Evolutionary conservation across 2,797 vertebrate genomes (phyloP).

Genomic region (Catharus ustulatus): DNA sequence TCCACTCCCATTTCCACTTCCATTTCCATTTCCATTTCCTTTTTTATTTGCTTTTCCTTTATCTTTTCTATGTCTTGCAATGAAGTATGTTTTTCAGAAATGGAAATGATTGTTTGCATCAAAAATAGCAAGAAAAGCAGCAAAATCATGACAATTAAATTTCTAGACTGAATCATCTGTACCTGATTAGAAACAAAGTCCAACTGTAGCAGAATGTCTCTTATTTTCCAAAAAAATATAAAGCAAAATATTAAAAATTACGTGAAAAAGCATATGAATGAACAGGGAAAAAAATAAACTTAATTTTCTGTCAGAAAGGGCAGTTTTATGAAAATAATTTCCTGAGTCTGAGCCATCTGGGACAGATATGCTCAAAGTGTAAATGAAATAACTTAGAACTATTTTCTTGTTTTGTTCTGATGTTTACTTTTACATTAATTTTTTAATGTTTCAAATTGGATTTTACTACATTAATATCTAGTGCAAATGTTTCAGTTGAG

Average conservation of each 20-base stretch:
- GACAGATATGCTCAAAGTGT: background rate
- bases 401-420: background rate
- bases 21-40: background rate
- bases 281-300: background rate
- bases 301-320: background rate
- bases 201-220: background rate
- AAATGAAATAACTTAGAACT: background rate
- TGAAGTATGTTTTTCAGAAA: background rate
- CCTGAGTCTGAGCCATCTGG: background rate
- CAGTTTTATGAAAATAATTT: background rate
- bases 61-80: background rate
- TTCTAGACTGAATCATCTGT: background rate
- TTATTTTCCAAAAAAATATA: background rate
- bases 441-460: background rate
- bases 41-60: background rate
- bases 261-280: background rate
- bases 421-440: background rate
- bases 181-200: background rate
- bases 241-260: background rate
- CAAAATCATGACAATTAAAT: background rate
- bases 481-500: background rate
- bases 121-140: background rate
- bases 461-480: background rate
- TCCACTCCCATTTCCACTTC: background rate
- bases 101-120: background rate